These are phyloP conservation scores for Vanessa cardui DNA, from an alignment of 2,888 invertebrate genomes.

Conservation along the genomic window DNA sequence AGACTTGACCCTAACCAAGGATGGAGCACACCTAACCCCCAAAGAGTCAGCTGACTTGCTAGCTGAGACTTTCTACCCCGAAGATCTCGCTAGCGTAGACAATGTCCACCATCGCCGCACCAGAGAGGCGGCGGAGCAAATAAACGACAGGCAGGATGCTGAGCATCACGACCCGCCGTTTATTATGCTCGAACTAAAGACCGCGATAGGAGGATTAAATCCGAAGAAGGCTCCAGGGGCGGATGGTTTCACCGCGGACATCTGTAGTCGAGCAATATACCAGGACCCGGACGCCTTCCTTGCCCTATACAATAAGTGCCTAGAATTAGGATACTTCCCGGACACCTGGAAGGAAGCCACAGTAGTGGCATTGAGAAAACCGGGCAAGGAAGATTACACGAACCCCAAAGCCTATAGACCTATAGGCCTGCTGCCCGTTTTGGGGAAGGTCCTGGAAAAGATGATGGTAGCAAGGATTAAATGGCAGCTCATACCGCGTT, in stretches of 20 bases:
- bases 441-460: slow-evolving; percentile 37
- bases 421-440: slow-evolving; percentile 32
- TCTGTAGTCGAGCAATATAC: neutral
- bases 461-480: slow-evolving; percentile 24
- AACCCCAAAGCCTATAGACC: slow-evolving; percentile 30
- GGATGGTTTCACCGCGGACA: slow-evolving; percentile 2
- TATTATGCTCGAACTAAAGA: no score
- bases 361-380: no score
- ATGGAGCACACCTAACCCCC: neutral
- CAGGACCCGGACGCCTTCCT: neutral
- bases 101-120: no score
- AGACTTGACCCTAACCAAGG: slow-evolving; percentile 7
- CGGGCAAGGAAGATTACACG: slow-evolving; percentile 1
- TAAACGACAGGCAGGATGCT: no score
- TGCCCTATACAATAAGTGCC: no score
- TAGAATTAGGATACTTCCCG: no score
- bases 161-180: no score
- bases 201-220: neutral
- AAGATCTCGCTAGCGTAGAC: no score
- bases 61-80: slow-evolving; percentile 32
- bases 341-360: no score
- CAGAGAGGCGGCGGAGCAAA: no score
- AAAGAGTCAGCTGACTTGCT: slow-evolving; percentile 25
- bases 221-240: slow-evolving; percentile 1
- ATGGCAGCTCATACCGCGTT: slow-evolving; percentile 17